These are phyloP conservation scores for Bombyx mori DNA, from an alignment of 1,140 invertebrate genomes.

Conservation along the genomic window ASM3026992v2 NC_085114.1:12973001-12973500, in stretches of 20 bases:
- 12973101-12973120: slow-evolving; percentile 4
- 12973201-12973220: slow-evolving; percentile 2
- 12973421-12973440: slow-evolving; percentile 8
- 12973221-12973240: slow-evolving; percentile 4
- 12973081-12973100: slow-evolving; percentile 13
- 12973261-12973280: no score
- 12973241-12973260: neutral
- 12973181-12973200: neutral
- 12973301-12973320: no score
- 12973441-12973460: slow-evolving; percentile 6
- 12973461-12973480: slow-evolving; percentile 7
- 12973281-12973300: no score
- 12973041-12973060: slow-evolving; percentile 12
- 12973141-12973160: slow-evolving; percentile 12
- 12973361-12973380: slow-evolving; percentile 11
- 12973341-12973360: slow-evolving; percentile 11
- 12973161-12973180: slow-evolving; percentile 11
- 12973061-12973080: slow-evolving; percentile 15
- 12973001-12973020: slow-evolving; percentile 14
- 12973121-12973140: slow-evolving; percentile 19
- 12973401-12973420: slow-evolving; percentile 12
- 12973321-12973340: slow-evolving; percentile 11
- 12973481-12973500: slow-evolving; percentile 6
- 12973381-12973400: slow-evolving; percentile 11
- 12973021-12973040: slow-evolving; percentile 11